Evolutionary conservation across 30 jellyfish, hydroid and myxozoan species (phyloP).

Genomic region (Nemopilema nomurai): DNA sequence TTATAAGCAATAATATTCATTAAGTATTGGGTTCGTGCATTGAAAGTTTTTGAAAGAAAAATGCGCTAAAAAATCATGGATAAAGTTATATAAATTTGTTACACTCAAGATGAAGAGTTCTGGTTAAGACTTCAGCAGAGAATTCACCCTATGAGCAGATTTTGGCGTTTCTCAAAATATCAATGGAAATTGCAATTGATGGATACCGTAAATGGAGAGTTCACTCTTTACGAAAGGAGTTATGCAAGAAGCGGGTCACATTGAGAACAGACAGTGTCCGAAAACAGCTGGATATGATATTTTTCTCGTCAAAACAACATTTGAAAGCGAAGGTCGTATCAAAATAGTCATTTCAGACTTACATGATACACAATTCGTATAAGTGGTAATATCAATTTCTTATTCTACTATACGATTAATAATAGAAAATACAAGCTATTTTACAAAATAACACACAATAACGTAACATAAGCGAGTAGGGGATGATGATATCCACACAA

Average conservation of each 20-base stretch:
- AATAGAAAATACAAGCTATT: conserved; percentile 45
- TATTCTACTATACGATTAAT: conserved; percentile 9
- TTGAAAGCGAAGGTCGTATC: neutral
- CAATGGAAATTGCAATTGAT: too few relatives aligned
- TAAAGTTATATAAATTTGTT: too few relatives aligned
- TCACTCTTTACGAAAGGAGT: neutral
- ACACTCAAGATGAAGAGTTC: too few relatives aligned
- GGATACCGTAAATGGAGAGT: too few relatives aligned
- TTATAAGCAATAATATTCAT: too few relatives aligned
- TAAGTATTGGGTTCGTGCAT: too few relatives aligned
- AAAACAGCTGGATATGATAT: neutral
- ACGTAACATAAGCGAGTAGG: neutral
- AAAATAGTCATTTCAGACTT: neutral
- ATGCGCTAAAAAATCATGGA: too few relatives aligned
- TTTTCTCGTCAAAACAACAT: neutral
- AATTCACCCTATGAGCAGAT: too few relatives aligned
- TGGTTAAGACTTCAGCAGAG: too few relatives aligned
- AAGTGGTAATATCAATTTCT: conserved; percentile 20
- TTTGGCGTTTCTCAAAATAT: too few relatives aligned
- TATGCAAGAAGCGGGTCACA: neutral
- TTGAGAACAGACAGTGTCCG: neutral
- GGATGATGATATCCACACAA: neutral
- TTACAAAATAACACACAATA: conserved; percentile 46
- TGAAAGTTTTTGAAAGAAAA: too few relatives aligned
- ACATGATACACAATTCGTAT: conserved; percentile 12